phyloP scores from a whole-genome alignment of 2,113 vertebrate species.

The Bambusicola thoracicus region DNA sequence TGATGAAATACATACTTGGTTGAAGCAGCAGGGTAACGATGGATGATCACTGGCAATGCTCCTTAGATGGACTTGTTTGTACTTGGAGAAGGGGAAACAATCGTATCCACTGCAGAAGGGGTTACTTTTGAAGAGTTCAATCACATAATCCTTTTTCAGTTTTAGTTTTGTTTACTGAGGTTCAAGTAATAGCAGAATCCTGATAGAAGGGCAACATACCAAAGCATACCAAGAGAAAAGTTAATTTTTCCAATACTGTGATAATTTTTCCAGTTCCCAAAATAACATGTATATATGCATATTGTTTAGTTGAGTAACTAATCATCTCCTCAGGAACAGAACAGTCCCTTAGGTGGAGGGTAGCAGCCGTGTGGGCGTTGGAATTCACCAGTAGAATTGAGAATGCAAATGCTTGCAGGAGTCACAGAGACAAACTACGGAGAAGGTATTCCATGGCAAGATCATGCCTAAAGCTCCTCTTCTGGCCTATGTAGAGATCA shows the following conservation, averaged over 20 bases:
- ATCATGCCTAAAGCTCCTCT: not conserved
- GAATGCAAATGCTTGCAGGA: not conserved
- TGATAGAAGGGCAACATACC: not conserved
- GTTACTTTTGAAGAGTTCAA: not conserved
- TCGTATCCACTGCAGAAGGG: rapidly evolving
- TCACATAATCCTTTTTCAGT: not conserved
- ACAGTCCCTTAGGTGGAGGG: not conserved
- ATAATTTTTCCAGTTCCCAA: not conserved
- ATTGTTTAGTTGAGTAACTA: not conserved
- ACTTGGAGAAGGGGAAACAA: not conserved
- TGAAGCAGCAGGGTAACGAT: not conserved
- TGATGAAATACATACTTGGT: not conserved
- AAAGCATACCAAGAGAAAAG: not conserved
- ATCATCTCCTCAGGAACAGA: not conserved
- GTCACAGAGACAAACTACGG: not conserved
- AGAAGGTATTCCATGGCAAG: not conserved
- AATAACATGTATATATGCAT: not conserved
- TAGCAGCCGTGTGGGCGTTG: not conserved
- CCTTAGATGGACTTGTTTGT: not conserved
- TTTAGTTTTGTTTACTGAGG: not conserved
- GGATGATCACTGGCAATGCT: not conserved
- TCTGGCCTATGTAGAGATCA: not conserved
- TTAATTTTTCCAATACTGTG: not conserved
- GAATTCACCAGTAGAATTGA: not conserved
- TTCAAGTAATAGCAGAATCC: not conserved